A percentile compares a stretch with the other conserved stretches of the same genome.
Conservation (phyloP, 2,113 vertebrate species). For the Zosterops borbonicus region DNA sequence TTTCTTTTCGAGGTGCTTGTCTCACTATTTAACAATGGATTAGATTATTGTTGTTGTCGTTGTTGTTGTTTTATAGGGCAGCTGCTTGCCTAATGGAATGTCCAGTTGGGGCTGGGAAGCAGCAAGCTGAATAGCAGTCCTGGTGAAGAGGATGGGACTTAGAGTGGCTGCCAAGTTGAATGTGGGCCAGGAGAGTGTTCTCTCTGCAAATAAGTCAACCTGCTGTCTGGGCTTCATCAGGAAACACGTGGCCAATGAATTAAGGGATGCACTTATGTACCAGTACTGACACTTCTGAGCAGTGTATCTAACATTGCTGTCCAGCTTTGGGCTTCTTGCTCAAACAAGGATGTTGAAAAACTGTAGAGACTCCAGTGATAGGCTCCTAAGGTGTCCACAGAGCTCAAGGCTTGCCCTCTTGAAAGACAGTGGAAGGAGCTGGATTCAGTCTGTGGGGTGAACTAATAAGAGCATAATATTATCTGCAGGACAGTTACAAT, state of each 20-base stretch:
- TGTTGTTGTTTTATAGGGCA: neutral
- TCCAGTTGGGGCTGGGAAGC: neutral
- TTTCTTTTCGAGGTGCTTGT: neutral
- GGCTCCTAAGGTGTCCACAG: neutral
- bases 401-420: neutral
- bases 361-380: neutral
- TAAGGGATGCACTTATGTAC: accelerated
- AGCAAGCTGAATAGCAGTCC: neutral
- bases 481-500: neutral
- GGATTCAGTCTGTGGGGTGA: neutral
- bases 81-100: neutral
- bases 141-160: neutral
- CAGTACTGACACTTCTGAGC: neutral
- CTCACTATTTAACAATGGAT: neutral
- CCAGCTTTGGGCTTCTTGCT: neutral
- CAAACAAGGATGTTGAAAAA: neutral
- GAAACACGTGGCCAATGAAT: neutral
- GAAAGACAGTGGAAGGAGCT: neutral
- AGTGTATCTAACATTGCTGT: neutral
- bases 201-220: neutral
- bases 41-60: neutral
- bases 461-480: neutral
- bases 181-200: neutral
- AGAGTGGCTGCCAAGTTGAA: neutral
- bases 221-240: neutral